phyloP scores from a whole-genome alignment of 2,888 invertebrate species.

The Rhodophaea formosa region DNA sequence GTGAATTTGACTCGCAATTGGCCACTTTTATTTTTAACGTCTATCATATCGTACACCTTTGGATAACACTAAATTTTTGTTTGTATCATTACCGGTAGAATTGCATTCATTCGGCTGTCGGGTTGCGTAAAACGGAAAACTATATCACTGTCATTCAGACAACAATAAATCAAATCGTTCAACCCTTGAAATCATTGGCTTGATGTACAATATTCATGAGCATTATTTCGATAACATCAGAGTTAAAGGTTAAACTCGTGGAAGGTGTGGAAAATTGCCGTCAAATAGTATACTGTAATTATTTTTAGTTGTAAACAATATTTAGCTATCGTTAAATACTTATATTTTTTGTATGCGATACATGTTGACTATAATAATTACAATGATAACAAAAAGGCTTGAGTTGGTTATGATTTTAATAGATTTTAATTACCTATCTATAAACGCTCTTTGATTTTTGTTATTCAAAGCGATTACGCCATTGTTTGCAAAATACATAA shows the following conservation, averaged over 20 bases:
- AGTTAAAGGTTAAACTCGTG: neutral
- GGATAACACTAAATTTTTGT: no score
- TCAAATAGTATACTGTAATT: neutral
- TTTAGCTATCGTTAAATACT: neutral
- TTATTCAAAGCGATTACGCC: no score
- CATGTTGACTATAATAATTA: no score
- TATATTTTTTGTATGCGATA: no score
- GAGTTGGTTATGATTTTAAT: no score
- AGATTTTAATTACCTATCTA: no score
- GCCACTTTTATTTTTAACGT: no score
- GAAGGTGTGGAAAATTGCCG: neutral
- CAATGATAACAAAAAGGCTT: no score
- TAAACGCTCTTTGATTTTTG: no score
- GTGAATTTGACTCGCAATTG: no score
- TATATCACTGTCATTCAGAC: slow-evolving; percentile 44
- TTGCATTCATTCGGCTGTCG: neutral
- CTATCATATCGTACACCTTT: no score
- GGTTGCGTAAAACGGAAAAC: slow-evolving; percentile 28
- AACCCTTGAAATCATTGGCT: slow-evolving; percentile 30
- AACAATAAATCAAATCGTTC: slow-evolving; percentile 38
- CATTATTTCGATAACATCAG: slow-evolving; percentile 7
- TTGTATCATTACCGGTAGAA: neutral
- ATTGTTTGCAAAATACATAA: no score
- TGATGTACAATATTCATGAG: slow-evolving; percentile 13
- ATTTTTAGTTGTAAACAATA: neutral